Base-by-base conservation (phyloP, 2,113 vertebrate genomes). In the Craseonycteris thonglongyai region DNA sequence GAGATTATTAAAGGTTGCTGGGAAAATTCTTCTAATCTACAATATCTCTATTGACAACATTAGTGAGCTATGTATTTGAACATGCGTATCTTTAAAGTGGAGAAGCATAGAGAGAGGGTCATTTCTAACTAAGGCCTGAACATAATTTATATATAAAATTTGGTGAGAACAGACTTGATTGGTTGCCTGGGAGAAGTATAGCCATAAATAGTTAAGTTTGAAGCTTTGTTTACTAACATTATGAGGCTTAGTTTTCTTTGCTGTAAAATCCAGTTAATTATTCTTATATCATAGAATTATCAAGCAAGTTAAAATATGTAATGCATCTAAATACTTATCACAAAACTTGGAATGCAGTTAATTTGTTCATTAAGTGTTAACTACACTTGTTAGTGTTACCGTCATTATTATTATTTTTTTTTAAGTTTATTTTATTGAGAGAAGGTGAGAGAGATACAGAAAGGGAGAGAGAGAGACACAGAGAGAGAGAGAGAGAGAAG, bases 141-240 rank as follows among this genome's bases (percentile, higher is more conserved):
- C 35, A 49, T 68, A 79, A 93, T 90, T 89, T 78, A 40, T 68
- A 74, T 42, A 6, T 45, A 33, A 96, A 90, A 81, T 94, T 69
- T 40, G 68, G 47, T 84, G 81, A 90, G 74, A 84, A 84, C 61
- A 47, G 61, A 92, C 42, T 72, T 38, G 59, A 68, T 21, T 75
- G 88, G 63, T 76, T 88, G 61, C 26, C n/a, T 81, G 45, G 33
- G 92, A 84, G 61, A 92, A 92, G 40, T 14, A 88, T n/a, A 85
- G 21, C 63, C 69, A 51, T 8, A 79, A 61, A 78, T 16, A 45
- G 79, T 56, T 61, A 72, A 38, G 75, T 54, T 51, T 51, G 38
- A 83, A 56, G 71, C 24, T 40, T 66, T 65, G 26, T 79, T 93
- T 88, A 90, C 49, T 66, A 68, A 49, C 30, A 66, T 33, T 2